Evolutionary conservation across 2,797 vertebrate species (phyloP).

Genomic region (Poecilia wingei): DNA sequence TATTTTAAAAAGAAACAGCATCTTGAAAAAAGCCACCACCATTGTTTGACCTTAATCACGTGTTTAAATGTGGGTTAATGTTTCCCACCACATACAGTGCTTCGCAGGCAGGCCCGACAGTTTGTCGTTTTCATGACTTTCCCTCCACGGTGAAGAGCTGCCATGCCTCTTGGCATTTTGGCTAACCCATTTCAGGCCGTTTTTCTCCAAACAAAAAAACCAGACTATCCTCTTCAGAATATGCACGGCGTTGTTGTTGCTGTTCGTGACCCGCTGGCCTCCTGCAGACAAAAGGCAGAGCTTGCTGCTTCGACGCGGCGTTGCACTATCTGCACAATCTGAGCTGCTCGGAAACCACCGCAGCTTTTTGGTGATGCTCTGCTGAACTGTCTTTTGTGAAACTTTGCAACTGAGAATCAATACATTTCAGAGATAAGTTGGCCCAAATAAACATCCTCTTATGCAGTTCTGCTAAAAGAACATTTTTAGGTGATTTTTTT

Average conservation of each 20-base stretch:
- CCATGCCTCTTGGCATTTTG: too few species aligned
- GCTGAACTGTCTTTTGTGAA: conserved; percentile 1
- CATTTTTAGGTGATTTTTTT: neutral
- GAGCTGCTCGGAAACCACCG: conserved; percentile 35
- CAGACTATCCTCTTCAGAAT: neutral
- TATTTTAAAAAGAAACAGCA: neutral
- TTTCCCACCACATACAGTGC: neutral
- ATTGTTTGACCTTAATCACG: too few species aligned
- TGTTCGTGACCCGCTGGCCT: neutral
- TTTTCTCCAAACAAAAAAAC: neutral
- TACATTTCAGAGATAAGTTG: conserved; percentile 21
- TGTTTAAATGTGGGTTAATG: neutral
- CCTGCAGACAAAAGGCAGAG: neutral
- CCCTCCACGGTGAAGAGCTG: too few species aligned
- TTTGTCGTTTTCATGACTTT: neutral
- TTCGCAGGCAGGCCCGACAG: neutral
- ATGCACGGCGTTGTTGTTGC: neutral
- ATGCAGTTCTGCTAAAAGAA: conserved; percentile 1
- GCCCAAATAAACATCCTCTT: conserved; percentile 46
- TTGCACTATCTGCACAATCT: neutral
- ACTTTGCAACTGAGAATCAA: conserved; percentile 2
- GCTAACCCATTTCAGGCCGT: neutral
- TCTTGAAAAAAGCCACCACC: neutral
- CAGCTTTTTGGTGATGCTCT: neutral
- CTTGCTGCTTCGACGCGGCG: neutral